A percentile compares a stretch with the other conserved stretches of the same genome.
These are phyloP conservation scores for Caenorhabditis brenneri DNA, from an alignment of 1,140 invertebrate species.

Conservation along the genomic window DNA sequence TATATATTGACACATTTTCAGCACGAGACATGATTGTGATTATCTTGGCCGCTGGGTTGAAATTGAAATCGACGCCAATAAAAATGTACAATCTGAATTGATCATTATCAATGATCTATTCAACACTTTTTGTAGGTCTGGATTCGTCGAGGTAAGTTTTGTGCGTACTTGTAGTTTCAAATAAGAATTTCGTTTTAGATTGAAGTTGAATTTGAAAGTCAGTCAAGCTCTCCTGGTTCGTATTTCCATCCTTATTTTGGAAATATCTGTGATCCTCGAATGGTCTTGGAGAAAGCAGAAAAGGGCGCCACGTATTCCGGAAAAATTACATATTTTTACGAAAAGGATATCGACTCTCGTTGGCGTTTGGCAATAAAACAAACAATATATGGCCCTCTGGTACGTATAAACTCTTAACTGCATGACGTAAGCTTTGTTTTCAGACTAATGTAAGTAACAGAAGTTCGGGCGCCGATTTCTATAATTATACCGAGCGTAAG, in stretches of 20 bases:
- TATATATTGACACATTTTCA: too few relatives aligned
- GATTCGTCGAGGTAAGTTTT: neutral
- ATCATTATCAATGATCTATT: neutral
- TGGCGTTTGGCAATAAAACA: neutral
- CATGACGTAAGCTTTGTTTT: too few relatives aligned
- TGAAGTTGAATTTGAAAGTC: neutral
- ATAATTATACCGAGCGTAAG: too few relatives aligned
- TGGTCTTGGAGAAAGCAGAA: neutral
- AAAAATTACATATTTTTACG: neutral
- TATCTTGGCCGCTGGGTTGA: neutral
- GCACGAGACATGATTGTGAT: too few relatives aligned
- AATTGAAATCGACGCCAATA: neutral
- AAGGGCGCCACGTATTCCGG: neutral
- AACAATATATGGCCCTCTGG: neutral
- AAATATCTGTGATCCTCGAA: neutral
- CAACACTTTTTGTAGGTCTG: neutral
- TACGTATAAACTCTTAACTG: too few relatives aligned
- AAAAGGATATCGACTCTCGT: neutral
- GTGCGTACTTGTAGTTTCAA: too few relatives aligned
- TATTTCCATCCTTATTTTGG: neutral
- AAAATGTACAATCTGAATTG: neutral
- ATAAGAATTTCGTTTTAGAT: neutral
- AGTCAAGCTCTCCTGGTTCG: neutral
- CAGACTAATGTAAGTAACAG: too few relatives aligned
- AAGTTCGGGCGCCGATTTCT: too few relatives aligned